Conservation (phyloP, 2,113 vertebrate species). For the Cepphus grylle region DNA sequence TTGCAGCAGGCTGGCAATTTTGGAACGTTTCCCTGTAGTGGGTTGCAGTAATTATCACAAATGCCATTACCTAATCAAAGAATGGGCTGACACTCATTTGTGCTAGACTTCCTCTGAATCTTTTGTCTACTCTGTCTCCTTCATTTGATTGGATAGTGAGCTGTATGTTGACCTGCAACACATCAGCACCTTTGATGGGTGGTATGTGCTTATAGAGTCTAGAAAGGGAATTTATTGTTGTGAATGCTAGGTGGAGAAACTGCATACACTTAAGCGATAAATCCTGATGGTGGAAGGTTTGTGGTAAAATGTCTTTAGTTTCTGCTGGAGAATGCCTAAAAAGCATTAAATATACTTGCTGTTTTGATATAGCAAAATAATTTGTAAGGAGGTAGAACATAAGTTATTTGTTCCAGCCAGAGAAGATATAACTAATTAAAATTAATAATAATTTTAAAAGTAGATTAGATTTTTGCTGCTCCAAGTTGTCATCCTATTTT, state of each 20-base stretch:
- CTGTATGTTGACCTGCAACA: not conserved
- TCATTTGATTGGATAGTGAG: not conserved
- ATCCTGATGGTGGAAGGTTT: not conserved
- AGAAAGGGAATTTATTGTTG: not conserved
- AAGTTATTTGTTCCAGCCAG: not conserved
- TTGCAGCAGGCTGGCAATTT: conserved; percentile 20
- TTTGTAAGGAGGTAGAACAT: not conserved
- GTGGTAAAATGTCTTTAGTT: not conserved
- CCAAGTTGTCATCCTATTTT: not conserved
- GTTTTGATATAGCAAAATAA: not conserved
- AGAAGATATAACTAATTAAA: not conserved
- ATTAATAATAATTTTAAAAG: not conserved
- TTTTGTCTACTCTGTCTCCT: not conserved
- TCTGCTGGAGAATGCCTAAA: not conserved
- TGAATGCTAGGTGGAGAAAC: not conserved
- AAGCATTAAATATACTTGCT: not conserved
- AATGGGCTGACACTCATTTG: not conserved
- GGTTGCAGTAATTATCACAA: conserved; percentile 43
- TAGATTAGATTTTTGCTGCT: not conserved
- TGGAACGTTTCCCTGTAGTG: not conserved
- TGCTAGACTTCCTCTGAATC: not conserved
- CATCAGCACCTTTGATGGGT: not conserved
- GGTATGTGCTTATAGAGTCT: not conserved
- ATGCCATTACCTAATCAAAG: conserved; percentile 42
- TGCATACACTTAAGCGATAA: not conserved